Evolutionary conservation across 2,888 invertebrate genomes (phyloP), one percentile per base, ranked within the genome.

Genomic region (Phaedon cochleariae): DNA sequence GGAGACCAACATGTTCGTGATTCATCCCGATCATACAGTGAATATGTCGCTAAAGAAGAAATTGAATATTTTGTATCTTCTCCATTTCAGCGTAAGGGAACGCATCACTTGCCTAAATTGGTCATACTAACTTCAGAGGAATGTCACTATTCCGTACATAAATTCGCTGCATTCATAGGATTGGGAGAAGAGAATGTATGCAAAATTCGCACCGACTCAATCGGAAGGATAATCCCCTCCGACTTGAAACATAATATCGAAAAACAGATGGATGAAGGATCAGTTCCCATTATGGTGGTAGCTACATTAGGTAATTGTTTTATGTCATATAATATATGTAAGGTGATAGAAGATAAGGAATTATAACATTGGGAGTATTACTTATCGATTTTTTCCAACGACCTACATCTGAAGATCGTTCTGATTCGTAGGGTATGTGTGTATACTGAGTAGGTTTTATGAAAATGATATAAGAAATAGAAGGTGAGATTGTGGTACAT

Each of bases 131-230:
- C 86, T 1, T 88, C 88, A 1, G 86, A 86, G 70, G 87, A 88
- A 78, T 87, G 87, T 37, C 89, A 90, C 75, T 90, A 89, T 77
- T 89, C 89, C 0, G 82, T 88, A 53, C 83, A 84, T 69, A 87
- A 88, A 77, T 87, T 88, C 73, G 86, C 87, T 0, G 83, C 85
- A 0, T 79, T 88, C 49, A 80, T 88, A 54, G 89, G 89, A 0
- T 81, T 90, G 34, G 89, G 90, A 9, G 85, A 85, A 54, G 84
- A 87, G 17, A 87, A 87, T 73, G 87, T 89, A 0, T 79, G 86
- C 62, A 78, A 81, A 20, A 81, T 90, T 18, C 70, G 77, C 65
- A 84, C 84, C 0, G 83, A 85, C 65, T 75, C 78, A 5, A 73
- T 79, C n/a, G 85, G 85, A 5, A 78, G 82, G 68, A 84, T 85